These are phyloP conservation scores for Diprion similis DNA, from an alignment of 1,140 invertebrate species.

Conservation along the genomic window DNA sequence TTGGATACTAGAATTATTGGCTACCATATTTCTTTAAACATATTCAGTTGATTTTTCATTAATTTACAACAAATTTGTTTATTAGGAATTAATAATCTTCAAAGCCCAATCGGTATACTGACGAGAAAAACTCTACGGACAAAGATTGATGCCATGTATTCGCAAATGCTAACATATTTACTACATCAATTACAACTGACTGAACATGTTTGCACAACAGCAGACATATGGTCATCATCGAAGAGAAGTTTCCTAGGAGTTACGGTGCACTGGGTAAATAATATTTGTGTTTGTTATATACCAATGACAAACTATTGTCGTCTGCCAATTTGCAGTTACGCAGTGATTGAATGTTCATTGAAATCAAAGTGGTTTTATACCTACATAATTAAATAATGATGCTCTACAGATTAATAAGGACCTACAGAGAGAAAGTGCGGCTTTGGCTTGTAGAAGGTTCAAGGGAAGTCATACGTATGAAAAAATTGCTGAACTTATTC, in stretches of 20 bases:
- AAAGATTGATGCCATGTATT: background rate
- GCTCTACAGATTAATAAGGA: slow-evolving; percentile 13
- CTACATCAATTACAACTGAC: background rate
- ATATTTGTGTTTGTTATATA: no score
- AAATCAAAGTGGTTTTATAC: background rate
- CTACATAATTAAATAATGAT: background rate
- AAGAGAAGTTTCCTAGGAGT: slow-evolving; percentile 29
- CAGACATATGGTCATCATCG: slow-evolving; percentile 25
- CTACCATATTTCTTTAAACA: background rate
- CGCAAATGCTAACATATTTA: background rate
- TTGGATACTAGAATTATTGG: no score
- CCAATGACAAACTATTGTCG: no score
- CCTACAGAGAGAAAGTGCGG: slow-evolving; percentile 23
- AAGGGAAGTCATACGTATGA: slow-evolving; percentile 29
- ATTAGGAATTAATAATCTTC: background rate
- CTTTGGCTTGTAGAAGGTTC: slow-evolving; percentile 30
- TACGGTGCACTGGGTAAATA: slow-evolving; percentile 27
- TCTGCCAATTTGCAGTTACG: no score
- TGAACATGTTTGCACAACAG: slow-evolving; percentile 28
- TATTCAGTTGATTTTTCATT: background rate
- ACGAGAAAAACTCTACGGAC: background rate
- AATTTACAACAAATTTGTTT: background rate
- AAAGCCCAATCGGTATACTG: background rate
- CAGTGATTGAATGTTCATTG: background rate
- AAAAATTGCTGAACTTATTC: slow-evolving; percentile 26